Evolutionary conservation across 2,888 invertebrate genomes (phyloP).

Genomic region (Drosophila greeni): DNA sequence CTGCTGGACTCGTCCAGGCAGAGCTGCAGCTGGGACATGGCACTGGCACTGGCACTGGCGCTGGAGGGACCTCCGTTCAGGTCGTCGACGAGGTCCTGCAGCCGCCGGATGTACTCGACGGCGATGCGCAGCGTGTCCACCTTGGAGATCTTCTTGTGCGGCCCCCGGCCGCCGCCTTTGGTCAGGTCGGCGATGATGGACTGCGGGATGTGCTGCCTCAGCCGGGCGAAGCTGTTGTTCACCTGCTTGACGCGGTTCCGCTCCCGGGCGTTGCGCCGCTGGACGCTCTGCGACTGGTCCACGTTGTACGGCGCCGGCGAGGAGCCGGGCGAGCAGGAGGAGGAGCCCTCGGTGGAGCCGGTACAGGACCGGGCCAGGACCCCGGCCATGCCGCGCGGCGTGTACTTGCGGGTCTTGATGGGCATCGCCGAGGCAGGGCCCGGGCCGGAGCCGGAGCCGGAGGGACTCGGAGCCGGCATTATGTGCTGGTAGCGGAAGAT

Average conservation of each 20-base stretch:
- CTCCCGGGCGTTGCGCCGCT: constrained; percentile 94
- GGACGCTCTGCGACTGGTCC: constrained; percentile 91
- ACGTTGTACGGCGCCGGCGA: constrained; percentile 63
- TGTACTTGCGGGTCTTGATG: constrained; percentile 85
- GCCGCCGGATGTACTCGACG: constrained; percentile 92
- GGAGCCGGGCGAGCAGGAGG: constrained; percentile 14
- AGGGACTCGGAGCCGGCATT: constrained; percentile 61
- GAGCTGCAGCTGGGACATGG: constrained; percentile 48
- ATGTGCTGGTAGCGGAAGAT: constrained; percentile 74
- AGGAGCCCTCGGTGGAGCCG: constrained; percentile 6
- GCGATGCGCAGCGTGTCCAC: constrained; percentile 93
- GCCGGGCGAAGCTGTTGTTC: constrained; percentile 94
- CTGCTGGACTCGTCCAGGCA: constrained; percentile 61
- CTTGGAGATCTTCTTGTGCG: constrained; percentile 91
- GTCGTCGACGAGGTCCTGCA: constrained; percentile 85
- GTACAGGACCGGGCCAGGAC: constrained; percentile 28
- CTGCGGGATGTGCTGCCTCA: constrained; percentile 92
- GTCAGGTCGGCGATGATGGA: constrained; percentile 86
- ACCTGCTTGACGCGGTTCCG: constrained; percentile 96
- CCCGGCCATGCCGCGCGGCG: constrained; percentile 80
- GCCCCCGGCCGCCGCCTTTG: constrained; percentile 84
- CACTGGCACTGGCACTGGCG: constrained; percentile 32
- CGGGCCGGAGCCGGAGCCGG: constrained; percentile 10
- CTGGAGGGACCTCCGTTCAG: constrained; percentile 60
- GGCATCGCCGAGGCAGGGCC: constrained; percentile 77